A percentile compares a stretch with the other conserved stretches of the same genome.
These are phyloP conservation scores for Mola mola DNA, from an alignment of 2,113 vertebrate species.

Conservation along the genomic window DNA sequence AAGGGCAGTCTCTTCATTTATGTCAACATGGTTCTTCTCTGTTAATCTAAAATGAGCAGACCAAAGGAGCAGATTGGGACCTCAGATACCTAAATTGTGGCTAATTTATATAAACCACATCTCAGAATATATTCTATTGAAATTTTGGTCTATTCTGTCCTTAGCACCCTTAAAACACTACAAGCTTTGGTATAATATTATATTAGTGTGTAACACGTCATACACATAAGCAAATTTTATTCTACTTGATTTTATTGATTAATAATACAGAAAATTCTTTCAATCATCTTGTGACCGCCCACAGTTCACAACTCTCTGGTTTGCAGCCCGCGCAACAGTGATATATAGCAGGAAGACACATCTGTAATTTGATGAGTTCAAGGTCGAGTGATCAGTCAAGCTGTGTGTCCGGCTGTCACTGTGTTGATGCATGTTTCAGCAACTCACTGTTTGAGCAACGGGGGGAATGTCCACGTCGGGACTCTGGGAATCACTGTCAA, in stretches of 20 bases:
- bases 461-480: slow-evolving; percentile 4
- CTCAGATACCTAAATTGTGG: too few relatives aligned
- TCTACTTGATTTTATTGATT: background rate
- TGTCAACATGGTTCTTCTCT: too few relatives aligned
- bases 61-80: too few relatives aligned
- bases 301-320: background rate
- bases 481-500: slow-evolving; percentile 24
- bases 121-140: background rate
- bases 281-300: background rate
- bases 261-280: background rate
- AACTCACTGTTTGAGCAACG: slow-evolving; percentile 34
- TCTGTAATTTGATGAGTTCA: slow-evolving; percentile 49
- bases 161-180: too few relatives aligned
- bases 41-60: too few relatives aligned
- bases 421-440: slow-evolving; percentile 9
- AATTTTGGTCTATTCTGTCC: background rate
- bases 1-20: too few relatives aligned
- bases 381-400: slow-evolving; percentile 40
- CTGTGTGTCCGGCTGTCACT: slow-evolving; percentile 28
- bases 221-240: too few relatives aligned
- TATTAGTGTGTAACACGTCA: too few relatives aligned
- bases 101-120: background rate
- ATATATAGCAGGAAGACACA: background rate
- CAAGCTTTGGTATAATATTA: background rate
- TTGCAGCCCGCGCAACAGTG: slow-evolving; percentile 4